Conservation (phyloP, 2,888 invertebrate species). For the Metacarcinus magister region DNA sequence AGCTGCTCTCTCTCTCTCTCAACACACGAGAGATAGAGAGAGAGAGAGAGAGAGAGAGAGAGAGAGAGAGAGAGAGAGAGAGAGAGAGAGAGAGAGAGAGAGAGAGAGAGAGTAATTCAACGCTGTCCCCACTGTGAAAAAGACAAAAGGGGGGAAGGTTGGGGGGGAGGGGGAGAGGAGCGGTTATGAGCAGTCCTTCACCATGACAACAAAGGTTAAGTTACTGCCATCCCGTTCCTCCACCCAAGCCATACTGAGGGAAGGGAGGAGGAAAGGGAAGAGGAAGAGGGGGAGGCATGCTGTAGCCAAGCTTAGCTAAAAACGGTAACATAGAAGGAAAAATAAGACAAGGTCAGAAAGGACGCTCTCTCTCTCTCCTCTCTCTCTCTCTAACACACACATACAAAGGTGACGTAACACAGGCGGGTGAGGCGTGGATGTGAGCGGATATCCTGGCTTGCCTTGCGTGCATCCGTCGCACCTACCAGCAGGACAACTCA, state of each 20-base stretch:
- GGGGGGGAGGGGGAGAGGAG: neutral
- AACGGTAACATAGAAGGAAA: neutral
- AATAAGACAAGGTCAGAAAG: neutral
- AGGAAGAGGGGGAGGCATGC: neutral
- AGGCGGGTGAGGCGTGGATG: slow-evolving; percentile 48
- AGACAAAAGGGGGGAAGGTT: too few species aligned
- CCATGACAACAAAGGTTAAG: neutral
- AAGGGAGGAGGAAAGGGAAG: neutral
- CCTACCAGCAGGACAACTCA: neutral
- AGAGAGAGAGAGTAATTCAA: too few species aligned
- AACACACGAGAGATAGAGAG: neutral
- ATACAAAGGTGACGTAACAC: neutral
- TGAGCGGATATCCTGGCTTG: slow-evolving; percentile 55
- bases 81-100: too few species aligned
- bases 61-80: too few species aligned
- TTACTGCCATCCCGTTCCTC: neutral
- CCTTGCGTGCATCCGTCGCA: slow-evolving; percentile 52
- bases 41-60: neutral
- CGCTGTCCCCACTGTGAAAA: too few species aligned
- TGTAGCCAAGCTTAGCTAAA: neutral
- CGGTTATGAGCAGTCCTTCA: neutral
- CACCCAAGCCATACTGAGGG: neutral
- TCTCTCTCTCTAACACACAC: neutral
- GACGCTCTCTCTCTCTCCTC: neutral
- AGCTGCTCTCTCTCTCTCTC: neutral